phyloP scores from a whole-genome alignment of 2,888 invertebrate genomes.

The Phania funesta region DNA sequence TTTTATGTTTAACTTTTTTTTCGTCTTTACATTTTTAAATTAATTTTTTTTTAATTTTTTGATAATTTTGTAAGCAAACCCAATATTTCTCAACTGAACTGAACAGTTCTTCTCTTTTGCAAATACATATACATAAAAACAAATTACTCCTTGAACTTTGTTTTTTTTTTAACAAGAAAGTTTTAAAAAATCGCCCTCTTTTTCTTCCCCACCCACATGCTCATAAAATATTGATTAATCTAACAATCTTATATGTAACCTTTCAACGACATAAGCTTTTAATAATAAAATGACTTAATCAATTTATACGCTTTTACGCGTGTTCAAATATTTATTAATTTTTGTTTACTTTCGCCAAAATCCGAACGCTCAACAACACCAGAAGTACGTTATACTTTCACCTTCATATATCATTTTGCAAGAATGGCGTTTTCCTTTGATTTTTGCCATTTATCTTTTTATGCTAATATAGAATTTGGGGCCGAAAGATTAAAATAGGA shows the following conservation, averaged over 20 bases:
- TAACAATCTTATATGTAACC: slow-evolving; percentile 51
- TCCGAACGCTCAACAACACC: neutral
- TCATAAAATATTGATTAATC: slow-evolving; percentile 60
- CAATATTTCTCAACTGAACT: too few species aligned
- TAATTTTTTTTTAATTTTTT: too few species aligned
- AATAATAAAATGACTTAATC: slow-evolving; percentile 50
- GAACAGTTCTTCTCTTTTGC: too few species aligned
- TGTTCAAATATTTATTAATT: slow-evolving; percentile 67
- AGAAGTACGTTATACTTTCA: slow-evolving; percentile 15
- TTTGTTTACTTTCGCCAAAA: slow-evolving; percentile 27
- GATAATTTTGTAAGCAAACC: too few species aligned
- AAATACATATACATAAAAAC: neutral
- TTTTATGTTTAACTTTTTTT: too few species aligned
- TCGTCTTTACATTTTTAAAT: too few species aligned
- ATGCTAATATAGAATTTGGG: slow-evolving; percentile 13
- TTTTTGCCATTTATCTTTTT: slow-evolving; percentile 1
- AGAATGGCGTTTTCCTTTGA: slow-evolving; percentile 25
- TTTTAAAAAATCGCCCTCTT: neutral
- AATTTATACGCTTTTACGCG: slow-evolving; percentile 60
- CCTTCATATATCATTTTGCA: slow-evolving; percentile 60
- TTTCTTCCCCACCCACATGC: neutral
- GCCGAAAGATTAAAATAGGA: slow-evolving; percentile 12
- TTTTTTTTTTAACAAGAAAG: neutral
- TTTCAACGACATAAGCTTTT: slow-evolving; percentile 41
- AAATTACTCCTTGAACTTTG: neutral